Conservation (phyloP, 2,113 vertebrate species). For the Tragulus kanchil region DNA sequence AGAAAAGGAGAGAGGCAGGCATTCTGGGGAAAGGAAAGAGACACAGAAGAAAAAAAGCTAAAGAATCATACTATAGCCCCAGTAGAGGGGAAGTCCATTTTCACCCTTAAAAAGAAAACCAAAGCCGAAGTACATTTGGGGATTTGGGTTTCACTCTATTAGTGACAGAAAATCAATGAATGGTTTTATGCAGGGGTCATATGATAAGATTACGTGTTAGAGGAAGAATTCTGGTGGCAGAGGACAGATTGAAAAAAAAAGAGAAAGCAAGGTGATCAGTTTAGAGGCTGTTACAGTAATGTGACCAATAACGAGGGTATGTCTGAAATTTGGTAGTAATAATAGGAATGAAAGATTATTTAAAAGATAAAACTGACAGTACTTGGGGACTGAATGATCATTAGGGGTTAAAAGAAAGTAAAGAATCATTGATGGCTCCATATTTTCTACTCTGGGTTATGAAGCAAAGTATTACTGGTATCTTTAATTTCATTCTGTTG, state of each 20-base stretch:
- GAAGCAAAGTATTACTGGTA: neutral
- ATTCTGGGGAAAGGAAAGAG: neutral
- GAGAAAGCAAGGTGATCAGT: neutral
- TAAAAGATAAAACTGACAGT: constrained; percentile 39
- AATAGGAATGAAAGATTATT: constrained; percentile 16
- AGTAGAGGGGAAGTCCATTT: neutral
- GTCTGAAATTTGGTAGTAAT: neutral
- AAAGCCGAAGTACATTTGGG: neutral
- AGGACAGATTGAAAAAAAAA: neutral
- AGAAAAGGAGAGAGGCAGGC: neutral
- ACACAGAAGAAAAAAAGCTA: neutral
- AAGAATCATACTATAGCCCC: neutral
- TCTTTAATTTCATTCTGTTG: constrained; percentile 45
- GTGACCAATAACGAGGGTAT: neutral
- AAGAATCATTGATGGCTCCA: neutral
- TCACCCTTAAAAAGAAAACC: neutral
- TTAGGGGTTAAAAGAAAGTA: constrained; percentile 13
- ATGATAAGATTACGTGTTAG: neutral
- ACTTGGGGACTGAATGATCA: neutral
- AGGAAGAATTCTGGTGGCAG: constrained; percentile 49
- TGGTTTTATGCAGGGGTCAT: neutral
- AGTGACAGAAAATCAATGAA: constrained; percentile 28
- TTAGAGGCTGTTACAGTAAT: constrained; percentile 1
- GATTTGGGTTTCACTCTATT: neutral
- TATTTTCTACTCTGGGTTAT: constrained; percentile 35